These are phyloP conservation scores for Agapetus fuscipes DNA, from an alignment of 2,888 invertebrate species.

Conservation along the genomic window DNA sequence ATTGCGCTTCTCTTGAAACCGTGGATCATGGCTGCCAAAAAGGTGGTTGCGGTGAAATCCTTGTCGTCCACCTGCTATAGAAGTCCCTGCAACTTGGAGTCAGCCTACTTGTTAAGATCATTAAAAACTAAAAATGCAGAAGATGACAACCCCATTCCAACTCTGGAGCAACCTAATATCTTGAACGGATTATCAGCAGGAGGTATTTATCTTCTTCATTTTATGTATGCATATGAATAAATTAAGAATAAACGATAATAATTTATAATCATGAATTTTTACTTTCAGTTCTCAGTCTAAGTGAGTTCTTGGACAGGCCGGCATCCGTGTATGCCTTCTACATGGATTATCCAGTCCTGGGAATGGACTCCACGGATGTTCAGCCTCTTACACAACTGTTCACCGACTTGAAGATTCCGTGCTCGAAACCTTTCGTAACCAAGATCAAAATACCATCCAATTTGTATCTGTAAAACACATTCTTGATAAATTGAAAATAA, in stretches of 20 bases:
- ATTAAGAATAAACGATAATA: no score
- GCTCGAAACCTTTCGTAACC: constrained; percentile 5
- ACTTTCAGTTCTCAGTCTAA: constrained; percentile 33
- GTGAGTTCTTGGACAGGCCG: constrained; percentile 31
- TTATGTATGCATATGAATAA: no score
- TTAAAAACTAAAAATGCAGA: constrained; percentile 26
- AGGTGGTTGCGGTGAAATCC: constrained; percentile 32
- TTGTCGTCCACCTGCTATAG: constrained; percentile 37
- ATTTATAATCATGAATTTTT: no score
- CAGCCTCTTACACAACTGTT: constrained; percentile 11
- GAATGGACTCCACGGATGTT: constrained; percentile 11
- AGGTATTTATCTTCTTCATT: constrained; percentile 31
- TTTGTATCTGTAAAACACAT: constrained; percentile 14
- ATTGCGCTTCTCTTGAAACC: constrained; percentile 32
- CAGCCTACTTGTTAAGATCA: constrained; percentile 31
- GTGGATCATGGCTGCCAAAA: constrained; percentile 27
- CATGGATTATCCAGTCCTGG: constrained; percentile 28
- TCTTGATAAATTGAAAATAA: no score
- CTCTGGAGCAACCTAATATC: constrained; percentile 41
- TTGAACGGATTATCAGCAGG: constrained; percentile 40
- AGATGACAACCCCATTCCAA: constrained; percentile 25
- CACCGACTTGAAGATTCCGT: constrained; percentile 10
- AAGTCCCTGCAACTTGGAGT: constrained; percentile 24
- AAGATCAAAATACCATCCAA: constrained; percentile 14
- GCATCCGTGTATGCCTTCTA: constrained; percentile 34